phyloP scores from a whole-genome alignment of 1,140 invertebrate species.

The Caerostris darwini region DNA sequence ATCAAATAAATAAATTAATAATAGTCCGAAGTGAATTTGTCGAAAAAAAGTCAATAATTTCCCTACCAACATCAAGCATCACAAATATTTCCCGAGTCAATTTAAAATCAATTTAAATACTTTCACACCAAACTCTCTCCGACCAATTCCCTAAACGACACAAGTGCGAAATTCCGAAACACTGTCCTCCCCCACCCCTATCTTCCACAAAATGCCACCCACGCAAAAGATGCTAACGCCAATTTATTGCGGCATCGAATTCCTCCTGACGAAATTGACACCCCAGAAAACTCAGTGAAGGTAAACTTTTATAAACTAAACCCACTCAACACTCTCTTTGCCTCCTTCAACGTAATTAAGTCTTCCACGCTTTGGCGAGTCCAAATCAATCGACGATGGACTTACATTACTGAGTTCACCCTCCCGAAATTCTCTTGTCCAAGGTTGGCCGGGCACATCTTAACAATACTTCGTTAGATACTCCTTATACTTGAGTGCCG shows the following conservation, averaged over 20 bases:
- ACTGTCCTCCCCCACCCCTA: not conserved
- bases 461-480: conserved; percentile 5
- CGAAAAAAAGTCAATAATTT: no score
- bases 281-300: not conserved
- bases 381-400: not conserved
- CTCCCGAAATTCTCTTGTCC: not conserved
- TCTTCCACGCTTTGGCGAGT: not conserved
- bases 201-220: not conserved
- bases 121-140: not conserved
- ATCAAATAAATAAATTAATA: no score
- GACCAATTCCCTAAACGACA: not conserved
- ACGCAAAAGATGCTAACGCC: not conserved
- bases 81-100: no score
- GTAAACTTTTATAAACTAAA: conserved; percentile 37
- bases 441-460: not conserved
- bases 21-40: no score
- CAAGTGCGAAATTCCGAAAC: conserved; percentile 10
- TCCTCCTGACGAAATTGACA: not conserved
- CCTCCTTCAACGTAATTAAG: conserved; percentile 5
- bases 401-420: not conserved
- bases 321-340: not conserved
- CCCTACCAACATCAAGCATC: no score
- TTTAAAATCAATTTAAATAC: not conserved
- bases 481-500: not conserved
- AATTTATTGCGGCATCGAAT: not conserved